Conservation (phyloP, 2,888 invertebrate genomes). For the Rugalucina vietnamica region DNA sequence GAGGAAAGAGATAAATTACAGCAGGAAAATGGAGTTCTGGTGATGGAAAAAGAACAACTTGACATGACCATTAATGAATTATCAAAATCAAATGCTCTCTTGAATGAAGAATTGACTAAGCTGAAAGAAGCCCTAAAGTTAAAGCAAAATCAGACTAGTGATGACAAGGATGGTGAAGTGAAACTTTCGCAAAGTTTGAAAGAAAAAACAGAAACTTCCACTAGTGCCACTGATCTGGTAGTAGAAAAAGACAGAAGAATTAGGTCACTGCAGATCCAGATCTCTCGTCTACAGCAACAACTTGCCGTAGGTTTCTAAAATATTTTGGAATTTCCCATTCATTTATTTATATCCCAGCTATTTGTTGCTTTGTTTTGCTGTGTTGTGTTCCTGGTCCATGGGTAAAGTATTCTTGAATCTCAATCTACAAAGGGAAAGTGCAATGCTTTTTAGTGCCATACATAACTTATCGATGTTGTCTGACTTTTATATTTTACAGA, state of each 20-base stretch:
- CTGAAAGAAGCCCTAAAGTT: constrained; percentile 48
- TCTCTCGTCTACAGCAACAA: constrained; percentile 72
- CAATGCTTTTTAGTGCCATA: constrained; percentile 3
- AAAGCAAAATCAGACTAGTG: constrained; percentile 28
- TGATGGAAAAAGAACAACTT: constrained; percentile 72
- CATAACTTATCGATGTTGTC: background rate
- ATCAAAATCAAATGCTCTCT: constrained; percentile 69
- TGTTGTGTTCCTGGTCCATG: background rate
- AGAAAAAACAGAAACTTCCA: background rate
- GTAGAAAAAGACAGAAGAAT: constrained; percentile 70
- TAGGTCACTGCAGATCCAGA: constrained; percentile 72
- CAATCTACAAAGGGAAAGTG: constrained; percentile 14
- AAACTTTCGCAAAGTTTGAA: background rate
- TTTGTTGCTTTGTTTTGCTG: background rate
- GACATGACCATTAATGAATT: constrained; percentile 73
- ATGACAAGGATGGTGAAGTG: constrained; percentile 12
- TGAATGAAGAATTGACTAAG: constrained; percentile 68
- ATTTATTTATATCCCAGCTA: background rate
- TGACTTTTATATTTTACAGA: constrained; percentile 30
- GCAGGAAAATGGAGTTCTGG: constrained; percentile 69
- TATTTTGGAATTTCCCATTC: background rate
- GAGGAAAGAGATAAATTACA: constrained; percentile 63
- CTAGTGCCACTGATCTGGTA: constrained; percentile 33
- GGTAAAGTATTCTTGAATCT: background rate
- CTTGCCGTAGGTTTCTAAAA: constrained; percentile 73